phyloP scores from a whole-genome alignment of 2,888 invertebrate genomes.

The Ypsolopha sequella region DNA sequence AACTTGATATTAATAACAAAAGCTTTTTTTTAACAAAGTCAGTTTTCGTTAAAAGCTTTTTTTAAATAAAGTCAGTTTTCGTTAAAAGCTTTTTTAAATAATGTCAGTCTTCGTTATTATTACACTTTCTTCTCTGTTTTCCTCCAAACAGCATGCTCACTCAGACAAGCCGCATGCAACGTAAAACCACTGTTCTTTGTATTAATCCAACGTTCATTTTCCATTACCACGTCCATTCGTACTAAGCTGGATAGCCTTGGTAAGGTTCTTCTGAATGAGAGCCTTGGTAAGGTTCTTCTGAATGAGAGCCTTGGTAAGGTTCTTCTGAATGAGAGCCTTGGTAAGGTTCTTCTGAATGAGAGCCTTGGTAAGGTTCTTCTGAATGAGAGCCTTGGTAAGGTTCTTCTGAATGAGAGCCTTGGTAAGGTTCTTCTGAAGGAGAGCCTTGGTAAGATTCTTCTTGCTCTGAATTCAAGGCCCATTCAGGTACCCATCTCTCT shows the following conservation, averaged over 20 bases:
- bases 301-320: conserved; percentile 35
- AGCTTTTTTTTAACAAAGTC: too few relatives aligned
- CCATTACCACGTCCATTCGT: too few relatives aligned
- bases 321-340: conserved; percentile 28
- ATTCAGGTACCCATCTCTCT: conserved; percentile 16
- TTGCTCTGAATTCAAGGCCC: conserved; percentile 8
- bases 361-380: conserved; percentile 31
- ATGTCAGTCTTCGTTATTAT: too few relatives aligned
- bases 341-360: conserved; percentile 26
- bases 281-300: conserved; percentile 32
- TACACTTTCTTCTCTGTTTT: too few relatives aligned
- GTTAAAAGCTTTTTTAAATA: too few relatives aligned
- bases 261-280: conserved; percentile 28
- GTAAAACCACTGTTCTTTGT: too few relatives aligned
- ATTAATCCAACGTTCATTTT: too few relatives aligned
- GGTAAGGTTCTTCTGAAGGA: conserved; percentile 30
- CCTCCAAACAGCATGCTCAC: too few relatives aligned
- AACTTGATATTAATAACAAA: too few relatives aligned
- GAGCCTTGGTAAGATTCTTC: conserved; percentile 33
- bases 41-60: too few relatives aligned
- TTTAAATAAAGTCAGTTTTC: too few relatives aligned
- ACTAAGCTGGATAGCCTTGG: conserved; percentile 29
- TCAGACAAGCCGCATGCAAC: too few relatives aligned
- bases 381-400: conserved; percentile 35
- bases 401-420: conserved; percentile 26